Evolutionary conservation across 2,113 vertebrate species (phyloP), one percentile per base, ranked within the genome.

Genomic region (Zosterops borbonicus): DNA sequence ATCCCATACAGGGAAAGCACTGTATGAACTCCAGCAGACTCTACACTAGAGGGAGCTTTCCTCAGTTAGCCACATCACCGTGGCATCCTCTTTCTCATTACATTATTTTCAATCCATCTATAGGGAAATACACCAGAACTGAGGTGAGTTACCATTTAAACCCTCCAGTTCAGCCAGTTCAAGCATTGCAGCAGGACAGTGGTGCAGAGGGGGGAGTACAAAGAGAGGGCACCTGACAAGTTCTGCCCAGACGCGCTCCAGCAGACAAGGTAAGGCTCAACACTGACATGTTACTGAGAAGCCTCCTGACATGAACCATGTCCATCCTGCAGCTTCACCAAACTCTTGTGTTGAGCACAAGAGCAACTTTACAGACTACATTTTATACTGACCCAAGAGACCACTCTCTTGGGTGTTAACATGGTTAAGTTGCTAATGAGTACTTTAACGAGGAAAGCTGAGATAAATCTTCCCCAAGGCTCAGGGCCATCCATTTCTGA

Each of bases 1-100:
- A 83, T 63, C 21, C 29, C 39, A 60, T 41, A 41, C 23, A 71
- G 22, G 31, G 16, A 62, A 76, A 85, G 47, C 39, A 25, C 20
- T 35, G 9, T 21, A 62, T 53, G 35, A 93, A 85, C 44, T 79
- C 81, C 68, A 87, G 58, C 14, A 4, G 44, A 91, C 49, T 74
- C 87, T 39, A 95, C 94, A 77, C 81, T 91, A 96, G 85, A 87
- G 76, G 92, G 95, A 95, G 85, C 94, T 69, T 88, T 87, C 56
- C 69, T 64, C 68, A 64, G 92, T 56, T 76, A 85, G 18, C 60
- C 55, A 27, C 50, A 52, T 11, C 64, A 56, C 71, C 16, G 27
- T 52, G 44, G 41, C 44, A 69, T 52, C 46, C n/a, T 47, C 35
- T 50, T 53, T 70, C 86, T 83, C 77, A 33, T 12, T n/a, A n/a